Evolutionary conservation across 1,140 invertebrate species (phyloP).

Genomic region (Lepidostoma basale): DNA sequence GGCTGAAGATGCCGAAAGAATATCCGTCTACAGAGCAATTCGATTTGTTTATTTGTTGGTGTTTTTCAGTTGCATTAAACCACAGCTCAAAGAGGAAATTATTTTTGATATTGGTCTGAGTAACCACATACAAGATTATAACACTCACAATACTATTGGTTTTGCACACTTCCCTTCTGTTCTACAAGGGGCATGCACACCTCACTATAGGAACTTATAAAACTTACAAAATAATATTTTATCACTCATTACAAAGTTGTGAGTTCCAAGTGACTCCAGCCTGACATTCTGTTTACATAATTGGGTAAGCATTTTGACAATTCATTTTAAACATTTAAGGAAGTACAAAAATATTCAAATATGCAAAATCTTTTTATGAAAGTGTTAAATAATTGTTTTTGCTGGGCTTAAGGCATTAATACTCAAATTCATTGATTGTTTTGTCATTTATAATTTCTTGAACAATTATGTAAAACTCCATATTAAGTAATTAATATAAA

Average conservation of each 20-base stretch:
- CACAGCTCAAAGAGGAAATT: background rate
- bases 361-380: background rate
- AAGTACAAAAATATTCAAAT: background rate
- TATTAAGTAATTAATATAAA: too few species aligned
- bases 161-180: slow-evolving; percentile 25
- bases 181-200: slow-evolving; percentile 11
- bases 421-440: too few species aligned
- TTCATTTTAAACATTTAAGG: background rate
- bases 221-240: slow-evolving; percentile 1
- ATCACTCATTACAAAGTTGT: slow-evolving; percentile 26
- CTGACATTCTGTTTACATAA: background rate
- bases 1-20: too few species aligned
- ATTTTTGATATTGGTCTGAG: background rate
- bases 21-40: background rate
- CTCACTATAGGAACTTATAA: background rate
- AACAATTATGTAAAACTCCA: too few species aligned
- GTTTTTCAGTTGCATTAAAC: background rate
- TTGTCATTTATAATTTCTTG: too few species aligned
- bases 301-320: background rate
- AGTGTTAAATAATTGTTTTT: background rate
- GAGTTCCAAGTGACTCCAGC: background rate
- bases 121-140: slow-evolving; percentile 15
- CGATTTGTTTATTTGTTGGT: background rate
- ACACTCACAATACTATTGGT: slow-evolving; percentile 9
- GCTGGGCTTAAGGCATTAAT: background rate